These are phyloP conservation scores for Lamellibrachia columna DNA, from an alignment of 2,888 invertebrate genomes.

Conservation along the genomic window DNA sequence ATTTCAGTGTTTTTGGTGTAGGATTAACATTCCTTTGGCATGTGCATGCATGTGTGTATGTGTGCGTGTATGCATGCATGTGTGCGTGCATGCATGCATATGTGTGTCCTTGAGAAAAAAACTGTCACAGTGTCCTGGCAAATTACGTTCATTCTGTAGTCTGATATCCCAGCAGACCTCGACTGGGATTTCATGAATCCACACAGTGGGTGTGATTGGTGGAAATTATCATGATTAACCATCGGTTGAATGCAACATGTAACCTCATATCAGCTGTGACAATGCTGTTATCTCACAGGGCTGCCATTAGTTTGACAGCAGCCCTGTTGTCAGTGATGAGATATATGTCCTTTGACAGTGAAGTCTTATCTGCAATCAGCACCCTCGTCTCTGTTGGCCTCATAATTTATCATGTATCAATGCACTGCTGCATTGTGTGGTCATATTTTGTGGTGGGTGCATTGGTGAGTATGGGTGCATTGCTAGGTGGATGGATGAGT, in stretches of 20 bases:
- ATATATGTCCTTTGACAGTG: not conserved
- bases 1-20: no score
- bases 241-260: not conserved
- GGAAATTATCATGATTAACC: not conserved
- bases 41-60: not conserved
- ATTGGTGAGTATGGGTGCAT: not conserved
- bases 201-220: not conserved
- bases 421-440: not conserved
- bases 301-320: constrained; percentile 9
- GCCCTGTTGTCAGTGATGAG: not conserved
- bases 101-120: not conserved
- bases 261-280: not conserved
- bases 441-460: not conserved
- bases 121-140: not conserved
- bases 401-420: not conserved
- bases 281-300: not conserved
- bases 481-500: not conserved
- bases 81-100: not conserved
- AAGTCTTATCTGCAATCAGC: not conserved
- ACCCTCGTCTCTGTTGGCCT: not conserved
- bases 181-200: not conserved
- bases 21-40: no score
- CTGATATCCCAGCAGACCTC: not conserved
- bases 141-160: not conserved
- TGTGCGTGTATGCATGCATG: not conserved